phyloP scores from a whole-genome alignment of 2,888 invertebrate genomes.

The Mesopsocus fuscifrons region DNA sequence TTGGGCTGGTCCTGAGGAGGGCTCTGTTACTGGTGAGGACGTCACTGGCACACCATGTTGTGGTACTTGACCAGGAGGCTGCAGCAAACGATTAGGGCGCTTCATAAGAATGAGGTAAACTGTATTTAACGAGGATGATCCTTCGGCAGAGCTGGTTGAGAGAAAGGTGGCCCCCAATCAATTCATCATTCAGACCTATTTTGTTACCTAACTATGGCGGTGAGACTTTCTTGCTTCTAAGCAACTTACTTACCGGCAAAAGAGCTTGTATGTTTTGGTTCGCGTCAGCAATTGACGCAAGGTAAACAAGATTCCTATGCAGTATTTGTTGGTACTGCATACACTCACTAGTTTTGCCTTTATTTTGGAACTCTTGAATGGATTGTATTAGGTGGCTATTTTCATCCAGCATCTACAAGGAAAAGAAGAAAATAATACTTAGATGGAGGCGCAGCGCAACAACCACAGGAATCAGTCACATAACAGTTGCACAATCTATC shows the following conservation, averaged over 20 bases:
- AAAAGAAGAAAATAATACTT: no score
- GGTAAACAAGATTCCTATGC: constrained; percentile 87
- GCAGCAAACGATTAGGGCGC: neutral
- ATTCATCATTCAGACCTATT: no score
- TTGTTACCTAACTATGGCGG: no score
- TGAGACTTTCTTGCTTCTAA: no score
- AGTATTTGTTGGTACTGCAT: constrained; percentile 85
- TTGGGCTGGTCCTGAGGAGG: constrained; percentile 1
- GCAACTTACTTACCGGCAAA: constrained; percentile 56
- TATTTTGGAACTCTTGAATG: constrained; percentile 89
- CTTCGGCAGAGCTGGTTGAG: no score
- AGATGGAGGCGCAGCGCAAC: no score
- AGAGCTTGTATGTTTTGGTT: constrained; percentile 81
- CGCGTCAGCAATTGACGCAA: constrained; percentile 92
- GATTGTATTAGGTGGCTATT: constrained; percentile 93
- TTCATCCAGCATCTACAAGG: constrained; percentile 74
- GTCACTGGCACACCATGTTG: constrained; percentile 11
- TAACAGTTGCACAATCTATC: no score
- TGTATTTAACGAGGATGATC: no score
- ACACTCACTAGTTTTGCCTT: constrained; percentile 85
- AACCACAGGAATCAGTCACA: no score
- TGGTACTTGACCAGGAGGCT: constrained; percentile 7
- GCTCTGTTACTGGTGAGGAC: neutral
- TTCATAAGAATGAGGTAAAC: constrained; percentile 6
- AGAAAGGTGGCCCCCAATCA: no score